Base-by-base conservation (phyloP, 2,888 invertebrate genomes). In the Scelioninae gen. 1 region DNA sequence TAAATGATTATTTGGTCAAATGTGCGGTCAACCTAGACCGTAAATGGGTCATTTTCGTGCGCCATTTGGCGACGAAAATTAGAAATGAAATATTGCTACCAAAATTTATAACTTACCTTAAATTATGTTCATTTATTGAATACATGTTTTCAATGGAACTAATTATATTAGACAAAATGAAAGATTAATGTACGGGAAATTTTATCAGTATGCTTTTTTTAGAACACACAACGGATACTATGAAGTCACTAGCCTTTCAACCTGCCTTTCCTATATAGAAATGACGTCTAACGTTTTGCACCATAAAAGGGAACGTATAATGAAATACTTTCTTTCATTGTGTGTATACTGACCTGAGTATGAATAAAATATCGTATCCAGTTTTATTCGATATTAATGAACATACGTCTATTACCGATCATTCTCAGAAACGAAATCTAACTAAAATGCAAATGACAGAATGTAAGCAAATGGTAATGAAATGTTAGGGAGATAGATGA, bases 351-450 rank as follows among this genome's bases (percentile, higher is more conserved):
- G 45, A 5, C 23, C 4, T 23, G 23, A 38, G 4, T n/a, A 58
- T 58, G 38, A 58, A 58, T 58, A 58, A 58, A 38, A 23, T 58
- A 55, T 55, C 32, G n/a, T 38, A 38, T 38, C 38, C n/a, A 55
- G 55, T 31, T 55, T 31, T 32, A 32, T n/a, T 55, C 32, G 55
- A 55, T 55, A 32, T 31, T 55, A 55, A 55, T 32, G 55, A 29
- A 31, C 23, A 8, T 51, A 8, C 6, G 38, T 9, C 38, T 38
- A 38, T 38, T 38, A 4, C 38, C 38, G 10, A 38, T 38, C 1
- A 4, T 38, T 23, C 23, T 23, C 4, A 4, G 23, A 23, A 23
- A 23, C 23, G 23, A 23, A 23, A 23, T 23, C 23, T 23, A 23
- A 23, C 23, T 23, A 23, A 23, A 23, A 2, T 23, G 23, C 23